phyloP scores from a whole-genome alignment of 2,888 invertebrate species.

The Eudemis profundana region DNA sequence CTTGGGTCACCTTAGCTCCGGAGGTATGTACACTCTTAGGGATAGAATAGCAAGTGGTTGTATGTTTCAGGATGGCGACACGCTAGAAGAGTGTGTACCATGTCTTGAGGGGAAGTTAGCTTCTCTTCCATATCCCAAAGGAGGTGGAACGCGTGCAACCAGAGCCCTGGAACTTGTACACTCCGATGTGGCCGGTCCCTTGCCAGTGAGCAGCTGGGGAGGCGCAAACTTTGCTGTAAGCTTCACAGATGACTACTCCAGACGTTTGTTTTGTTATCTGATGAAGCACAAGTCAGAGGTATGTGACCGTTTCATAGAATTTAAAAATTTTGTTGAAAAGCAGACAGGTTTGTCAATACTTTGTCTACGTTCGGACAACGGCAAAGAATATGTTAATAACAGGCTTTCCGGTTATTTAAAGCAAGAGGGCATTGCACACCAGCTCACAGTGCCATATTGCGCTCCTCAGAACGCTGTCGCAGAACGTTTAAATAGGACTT shows the following conservation, averaged over 20 bases:
- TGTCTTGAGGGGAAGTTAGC: too few species aligned
- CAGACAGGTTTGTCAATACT: not conserved
- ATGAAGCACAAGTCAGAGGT: constrained; percentile 10
- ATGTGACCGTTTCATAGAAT: constrained; percentile 5
- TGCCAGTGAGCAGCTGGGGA: not conserved
- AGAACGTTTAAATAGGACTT: constrained; percentile 7
- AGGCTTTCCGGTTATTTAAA: not conserved
- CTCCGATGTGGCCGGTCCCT: too few species aligned
- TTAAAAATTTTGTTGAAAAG: not conserved
- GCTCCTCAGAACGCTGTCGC: not conserved
- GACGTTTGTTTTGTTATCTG: constrained; percentile 3
- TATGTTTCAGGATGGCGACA: not conserved
- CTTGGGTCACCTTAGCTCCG: too few species aligned
- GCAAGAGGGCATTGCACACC: constrained; percentile 10
- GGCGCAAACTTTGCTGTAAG: constrained; percentile 6
- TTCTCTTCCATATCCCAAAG: too few species aligned
- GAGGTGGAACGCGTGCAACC: too few species aligned
- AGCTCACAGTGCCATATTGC: constrained; percentile 7
- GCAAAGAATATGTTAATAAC: constrained; percentile 2
- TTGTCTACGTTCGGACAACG: constrained; percentile 14
- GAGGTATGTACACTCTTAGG: not conserved
- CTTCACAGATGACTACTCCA: constrained; percentile 15
- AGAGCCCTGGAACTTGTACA: too few species aligned
- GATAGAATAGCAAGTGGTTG: not conserved
- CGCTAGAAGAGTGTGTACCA: too few species aligned